Evolutionary conservation across 2,797 vertebrate species (phyloP).

Genomic region (Acrossocheilus wenchowensis): DNA sequence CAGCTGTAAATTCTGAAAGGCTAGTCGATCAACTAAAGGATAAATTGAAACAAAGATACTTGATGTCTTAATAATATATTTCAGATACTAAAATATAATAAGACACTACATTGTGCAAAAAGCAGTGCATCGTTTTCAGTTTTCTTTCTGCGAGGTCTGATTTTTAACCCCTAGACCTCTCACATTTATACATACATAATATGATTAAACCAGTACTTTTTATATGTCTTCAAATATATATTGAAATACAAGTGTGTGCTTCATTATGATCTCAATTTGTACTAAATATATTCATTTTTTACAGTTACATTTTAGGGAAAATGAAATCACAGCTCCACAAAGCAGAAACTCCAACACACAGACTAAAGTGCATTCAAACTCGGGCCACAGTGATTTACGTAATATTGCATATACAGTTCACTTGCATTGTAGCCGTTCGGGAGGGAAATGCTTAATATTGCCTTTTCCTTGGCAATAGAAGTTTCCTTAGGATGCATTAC

Average conservation of each 20-base stretch:
- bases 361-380: constrained; percentile 77
- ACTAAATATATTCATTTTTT: constrained; percentile 41
- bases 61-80: constrained; percentile 41
- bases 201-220: constrained; percentile 60
- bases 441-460: constrained; percentile 8
- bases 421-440: not conserved
- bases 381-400: constrained; percentile 37
- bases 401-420: constrained; percentile 34
- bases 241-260: constrained; percentile 62
- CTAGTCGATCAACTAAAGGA: constrained; percentile 10
- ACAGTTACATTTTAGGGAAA: constrained; percentile 61
- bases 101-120: constrained; percentile 75
- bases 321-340: constrained; percentile 70
- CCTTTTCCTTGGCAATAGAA: not conserved
- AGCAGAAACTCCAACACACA: constrained; percentile 75
- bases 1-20: constrained; percentile 28
- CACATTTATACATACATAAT: constrained; percentile 75
- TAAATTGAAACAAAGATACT: constrained; percentile 43
- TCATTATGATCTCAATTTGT: constrained; percentile 61
- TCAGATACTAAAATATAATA: constrained; percentile 24
- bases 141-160: constrained; percentile 66
- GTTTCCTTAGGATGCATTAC: constrained; percentile 10
- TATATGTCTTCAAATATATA: constrained; percentile 57
- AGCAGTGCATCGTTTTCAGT: constrained; percentile 66
- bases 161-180: constrained; percentile 63